Evolutionary conservation across 2,113 vertebrate genomes (phyloP).

Genomic region (Crypturellus undulatus): DNA sequence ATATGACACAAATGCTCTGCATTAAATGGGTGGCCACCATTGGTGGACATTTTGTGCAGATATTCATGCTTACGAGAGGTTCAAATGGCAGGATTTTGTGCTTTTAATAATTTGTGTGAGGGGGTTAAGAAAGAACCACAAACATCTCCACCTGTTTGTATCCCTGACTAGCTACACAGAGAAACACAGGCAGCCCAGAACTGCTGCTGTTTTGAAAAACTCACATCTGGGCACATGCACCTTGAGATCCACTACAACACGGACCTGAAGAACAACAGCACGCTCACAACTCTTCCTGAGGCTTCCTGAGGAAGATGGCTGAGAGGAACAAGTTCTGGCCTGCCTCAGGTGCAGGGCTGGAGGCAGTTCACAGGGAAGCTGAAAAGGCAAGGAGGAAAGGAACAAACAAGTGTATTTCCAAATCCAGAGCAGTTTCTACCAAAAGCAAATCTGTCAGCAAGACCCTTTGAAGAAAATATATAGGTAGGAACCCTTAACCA

Average conservation of each 20-base stretch:
- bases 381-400: neutral
- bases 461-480: constrained; percentile 19
- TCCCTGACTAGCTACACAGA: neutral
- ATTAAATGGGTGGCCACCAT: neutral
- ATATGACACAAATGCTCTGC: neutral
- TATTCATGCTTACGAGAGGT: neutral
- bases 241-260: neutral
- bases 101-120: neutral
- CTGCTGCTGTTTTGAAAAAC: neutral
- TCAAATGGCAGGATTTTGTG: neutral
- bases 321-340: constrained; percentile 1
- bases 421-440: neutral
- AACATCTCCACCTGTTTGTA: neutral
- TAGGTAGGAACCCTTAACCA: constrained; percentile 15
- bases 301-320: neutral
- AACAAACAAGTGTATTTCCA: neutral
- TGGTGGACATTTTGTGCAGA: neutral
- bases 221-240: neutral
- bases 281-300: neutral
- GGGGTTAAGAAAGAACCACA: neutral
- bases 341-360: constrained; percentile 9
- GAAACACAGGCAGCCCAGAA: neutral
- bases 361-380: constrained; percentile 2
- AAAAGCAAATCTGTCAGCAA: constrained; percentile 6
- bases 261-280: neutral